Percentiles rank a stretch among this genome's conserved stretches.
Conservation (phyloP, 2,797 vertebrate genomes). For the Tokudaia tokunoshimensis region DNA sequence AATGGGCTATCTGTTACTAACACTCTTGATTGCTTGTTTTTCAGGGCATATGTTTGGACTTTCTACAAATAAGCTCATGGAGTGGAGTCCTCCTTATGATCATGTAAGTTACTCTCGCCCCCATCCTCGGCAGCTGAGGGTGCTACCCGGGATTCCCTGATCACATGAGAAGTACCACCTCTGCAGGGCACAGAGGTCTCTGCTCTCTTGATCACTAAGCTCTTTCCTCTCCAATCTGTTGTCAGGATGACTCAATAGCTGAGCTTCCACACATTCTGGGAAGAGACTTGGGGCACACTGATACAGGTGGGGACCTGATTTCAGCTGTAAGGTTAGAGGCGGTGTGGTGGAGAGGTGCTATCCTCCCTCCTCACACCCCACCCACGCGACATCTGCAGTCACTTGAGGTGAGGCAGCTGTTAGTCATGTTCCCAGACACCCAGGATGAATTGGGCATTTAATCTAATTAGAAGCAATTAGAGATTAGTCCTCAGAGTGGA, state of each 20-base stretch:
- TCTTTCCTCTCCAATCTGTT: neutral
- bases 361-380: slow-evolving; percentile 40
- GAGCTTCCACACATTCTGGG: slow-evolving; percentile 38
- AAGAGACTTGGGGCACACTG: neutral
- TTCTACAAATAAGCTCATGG: slow-evolving; percentile 22
- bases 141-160: neutral
- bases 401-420: slow-evolving; percentile 76
- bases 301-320: neutral
- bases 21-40: neutral
- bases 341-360: neutral
- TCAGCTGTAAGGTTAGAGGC: slow-evolving; percentile 47
- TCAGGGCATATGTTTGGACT: neutral
- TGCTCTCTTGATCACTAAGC: neutral
- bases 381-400: slow-evolving; percentile 35
- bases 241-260: slow-evolving; percentile 43
- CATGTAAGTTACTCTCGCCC: neutral
- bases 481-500: slow-evolving; percentile 58
- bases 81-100: neutral
- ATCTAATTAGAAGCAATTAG: slow-evolving; percentile 73
- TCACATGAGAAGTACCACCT: neutral
- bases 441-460: slow-evolving; percentile 37
- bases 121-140: neutral
- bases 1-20: neutral
- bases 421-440: slow-evolving; percentile 63
- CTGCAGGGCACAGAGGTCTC: neutral